These are phyloP conservation scores for Mythimna ferrago DNA, from an alignment of 2,888 invertebrate genomes.

Conservation along the genomic window DNA sequence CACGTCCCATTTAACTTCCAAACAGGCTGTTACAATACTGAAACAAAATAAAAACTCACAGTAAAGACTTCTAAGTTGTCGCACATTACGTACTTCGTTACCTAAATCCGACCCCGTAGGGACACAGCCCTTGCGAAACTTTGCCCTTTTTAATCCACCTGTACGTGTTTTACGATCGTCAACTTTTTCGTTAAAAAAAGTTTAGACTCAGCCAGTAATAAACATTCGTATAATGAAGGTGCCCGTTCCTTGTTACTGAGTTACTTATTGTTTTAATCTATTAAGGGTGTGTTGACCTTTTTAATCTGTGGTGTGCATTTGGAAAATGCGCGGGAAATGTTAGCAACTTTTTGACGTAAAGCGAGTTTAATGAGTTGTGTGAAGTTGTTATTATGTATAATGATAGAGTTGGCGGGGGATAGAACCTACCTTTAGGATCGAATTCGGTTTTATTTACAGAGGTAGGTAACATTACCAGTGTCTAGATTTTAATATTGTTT, in stretches of 20 bases:
- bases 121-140: conserved; percentile 66
- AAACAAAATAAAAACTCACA: conserved; percentile 65
- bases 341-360: conserved; percentile 42
- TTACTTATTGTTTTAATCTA: conserved; percentile 83
- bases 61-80: conserved; percentile 62
- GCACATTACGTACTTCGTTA: conserved; percentile 62
- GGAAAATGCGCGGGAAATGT: conserved; percentile 32
- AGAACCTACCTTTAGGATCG: background rate
- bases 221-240: conserved; percentile 77
- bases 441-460: background rate
- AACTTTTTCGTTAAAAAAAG: conserved; percentile 86
- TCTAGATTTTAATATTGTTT: too few relatives aligned
- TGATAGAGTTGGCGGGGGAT: background rate
- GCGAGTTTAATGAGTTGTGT: conserved; percentile 39
- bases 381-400: conserved; percentile 6
- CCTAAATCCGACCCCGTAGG: conserved; percentile 63
- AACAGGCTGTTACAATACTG: conserved; percentile 65
- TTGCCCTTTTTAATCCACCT: conserved; percentile 85
- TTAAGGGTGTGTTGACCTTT: conserved; percentile 70
- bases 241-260: conserved; percentile 71
- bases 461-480: too few relatives aligned
- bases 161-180: conserved; percentile 86
- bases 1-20: conserved; percentile 58
- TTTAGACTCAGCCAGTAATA: conserved; percentile 74
- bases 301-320: conserved; percentile 55